Evolutionary conservation across 2,797 vertebrate species (phyloP), one percentile per base, ranked within the genome.

Genomic region (Austrolebias charrua): DNA sequence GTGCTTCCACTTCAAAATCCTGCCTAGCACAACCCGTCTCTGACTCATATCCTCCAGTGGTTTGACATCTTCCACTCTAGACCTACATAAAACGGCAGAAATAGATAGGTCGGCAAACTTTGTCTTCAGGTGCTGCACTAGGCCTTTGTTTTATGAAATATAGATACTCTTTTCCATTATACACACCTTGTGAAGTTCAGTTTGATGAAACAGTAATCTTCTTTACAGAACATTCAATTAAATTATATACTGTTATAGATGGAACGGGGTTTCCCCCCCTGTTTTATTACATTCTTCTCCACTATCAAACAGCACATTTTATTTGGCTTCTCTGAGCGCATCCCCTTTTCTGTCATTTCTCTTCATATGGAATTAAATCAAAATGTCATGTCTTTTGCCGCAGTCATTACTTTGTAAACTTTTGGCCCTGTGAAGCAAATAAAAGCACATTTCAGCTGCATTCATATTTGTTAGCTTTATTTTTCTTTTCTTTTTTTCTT

Each of bases 391-490:
- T 71, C 24, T 80, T 81, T 70, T 75, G 81, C 83, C 38, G 66
- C 78, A 86, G 82, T 87, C 80, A 83, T 77, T 85, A 76, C 75
- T 87, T 88, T 83, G 63, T 66, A 84, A 85, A 82, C 65, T 75
- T 85, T 75, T 67, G 52, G 54, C 58, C 54, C 67, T 64, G 54
- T 29, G 79, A 76, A 84, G 57, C 68, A 52, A 75, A 85, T 79
- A 64, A 71, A 78, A 79, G 52, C 49, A 63, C 64, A 24, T 71
- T 49, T 65, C 69, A 28, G 67, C 55, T 63, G 73, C 73, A 71
- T 73, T 76, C 76, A 48, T 64, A 49, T n/a, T 45, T 51, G 44
- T 63, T 7, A 0, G 40, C 20, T 70, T 24, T 24, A 1, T 24
- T 24, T 24, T 24, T 24, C 3, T 3, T 24, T 24, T 24, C 24